phyloP scores from a whole-genome alignment of 64 coral and sea anemone species.

The Montipora foliosa region DNA sequence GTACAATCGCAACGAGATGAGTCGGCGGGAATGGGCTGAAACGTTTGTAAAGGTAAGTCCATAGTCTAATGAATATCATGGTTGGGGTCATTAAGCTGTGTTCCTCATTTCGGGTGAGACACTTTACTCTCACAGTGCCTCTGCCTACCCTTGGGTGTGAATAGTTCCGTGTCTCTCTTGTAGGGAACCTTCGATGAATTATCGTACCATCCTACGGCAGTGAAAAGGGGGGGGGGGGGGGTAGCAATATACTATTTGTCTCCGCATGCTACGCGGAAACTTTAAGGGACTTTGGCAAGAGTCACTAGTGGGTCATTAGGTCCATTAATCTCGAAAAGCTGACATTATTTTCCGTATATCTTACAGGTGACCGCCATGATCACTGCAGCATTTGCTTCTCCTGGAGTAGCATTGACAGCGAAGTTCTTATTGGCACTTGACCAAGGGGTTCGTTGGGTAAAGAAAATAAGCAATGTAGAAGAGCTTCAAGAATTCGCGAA shows the following conservation, averaged over 20 bases:
- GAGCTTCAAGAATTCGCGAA: slow-evolving; percentile 29
- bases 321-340: neutral
- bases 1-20: neutral
- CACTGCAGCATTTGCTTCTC: slow-evolving; percentile 37
- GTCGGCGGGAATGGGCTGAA: neutral
- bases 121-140: no score
- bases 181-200: no score
- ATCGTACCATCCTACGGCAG: no score
- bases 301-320: neutral
- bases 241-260: no score
- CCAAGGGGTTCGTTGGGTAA: no score
- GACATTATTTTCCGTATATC: neutral
- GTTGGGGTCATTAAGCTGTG: neutral
- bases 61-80: neutral
- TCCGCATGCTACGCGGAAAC: no score
- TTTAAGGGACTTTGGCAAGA: neutral
- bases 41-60: neutral
- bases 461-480: no score
- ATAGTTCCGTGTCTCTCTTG: neutral
- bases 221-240: no score
- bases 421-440: slow-evolving; percentile 1
- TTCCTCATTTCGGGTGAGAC: no score
- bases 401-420: slow-evolving; percentile 43
- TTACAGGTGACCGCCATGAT: slow-evolving; percentile 11
- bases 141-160: neutral